Evolutionary conservation across 2,888 invertebrate species (phyloP), one percentile per base, ranked within the genome.

Genomic region (Plemyria rubiginata): DNA sequence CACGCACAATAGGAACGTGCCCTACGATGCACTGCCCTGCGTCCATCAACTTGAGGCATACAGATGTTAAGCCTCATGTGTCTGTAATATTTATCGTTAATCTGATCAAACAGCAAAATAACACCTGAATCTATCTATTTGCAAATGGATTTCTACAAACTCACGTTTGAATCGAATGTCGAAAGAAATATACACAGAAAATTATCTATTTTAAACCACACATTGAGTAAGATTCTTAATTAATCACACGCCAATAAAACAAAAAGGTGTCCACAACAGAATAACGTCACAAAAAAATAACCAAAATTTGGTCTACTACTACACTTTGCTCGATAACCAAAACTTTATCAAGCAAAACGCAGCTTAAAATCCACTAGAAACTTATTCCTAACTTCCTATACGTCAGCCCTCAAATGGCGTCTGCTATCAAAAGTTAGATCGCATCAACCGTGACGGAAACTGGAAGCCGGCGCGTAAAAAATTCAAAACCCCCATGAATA

Each of bases 401-500:
- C 53, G 62, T 55, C 61, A 58, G 54, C 72, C 68, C 68, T 67
- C 65, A 72, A 71, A 62, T 56, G 66, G 51, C 54, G 61, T 60
- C 63, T 59, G 56, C 65, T 67, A 71, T 72, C 73, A 72, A 68
- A 66, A 70, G 66, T 73, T 66, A 67, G 71, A 71, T 73, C 73
- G 63, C 71, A 65, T 69, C 71, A 70, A 74, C 74, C 70, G 65
- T 70, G 67, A 71, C 73, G 74, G 74, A 70, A 74, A 16, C 67
- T 67, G 62, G 74, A 72, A 73, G 76, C 75, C 69, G 63, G 72
- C 76, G 77, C 78, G 80, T 86, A 85, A 87, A 87, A 87, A 86
- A 87, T 86, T 86, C 87, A 87, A 83, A 83, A 77, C 79, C 71
- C 71, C 79, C 80, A 85, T 87, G 87, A 87, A 87, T 85, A 84